Base-by-base conservation (phyloP, 2,888 invertebrate genomes). In the Vesta saturnalis region DNA sequence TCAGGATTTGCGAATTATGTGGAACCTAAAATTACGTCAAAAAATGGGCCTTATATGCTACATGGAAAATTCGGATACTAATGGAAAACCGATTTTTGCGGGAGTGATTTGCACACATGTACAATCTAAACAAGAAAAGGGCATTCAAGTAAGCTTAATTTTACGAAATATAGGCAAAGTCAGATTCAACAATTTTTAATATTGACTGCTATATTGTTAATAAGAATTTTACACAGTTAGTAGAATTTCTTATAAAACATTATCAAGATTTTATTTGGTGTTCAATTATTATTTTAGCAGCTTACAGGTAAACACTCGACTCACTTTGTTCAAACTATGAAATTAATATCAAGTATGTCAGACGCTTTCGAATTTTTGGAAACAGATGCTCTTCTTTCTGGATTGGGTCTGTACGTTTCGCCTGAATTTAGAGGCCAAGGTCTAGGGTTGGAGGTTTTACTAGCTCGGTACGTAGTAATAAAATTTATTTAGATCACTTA, bases 361-460 rank as follows among this genome's bases (percentile, higher is more conserved):
- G 71, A 81, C 22, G 56, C 76, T 1, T 79, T 70, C 14, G 69
- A 79, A 47, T 52, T 52, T 12, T 59, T 77, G 6, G 66, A 67
- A 12, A 76, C 80, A 0, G 77, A 79, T 35, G 73, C 71, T 49
- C 82, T 80, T 68, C 67, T 84, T 47, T 55, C 60, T 16, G 82
- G 81, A 1, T 23, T 81, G 63, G 84, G 84, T 0, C 73, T 84
- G 14, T 77, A 77, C 3, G 82, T 83, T 8, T 23, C 76, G 1
- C 79, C 79, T 1, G 66, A 70, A 1, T 83, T 76, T 60, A 72
- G 82, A 56, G 83, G 83, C 16, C 78, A 81, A 60, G 77, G 78
- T 23, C 64, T 78, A 21, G 78, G 77, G 8, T 56, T 66, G 3
- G 73, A 74, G 64, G 21, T 77, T 4, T 59, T 78, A 21, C 67